Evolutionary conservation across 2,888 invertebrate species (phyloP), one percentile per base, ranked within the genome.

Genomic region (Phyllotreta cruciferae): DNA sequence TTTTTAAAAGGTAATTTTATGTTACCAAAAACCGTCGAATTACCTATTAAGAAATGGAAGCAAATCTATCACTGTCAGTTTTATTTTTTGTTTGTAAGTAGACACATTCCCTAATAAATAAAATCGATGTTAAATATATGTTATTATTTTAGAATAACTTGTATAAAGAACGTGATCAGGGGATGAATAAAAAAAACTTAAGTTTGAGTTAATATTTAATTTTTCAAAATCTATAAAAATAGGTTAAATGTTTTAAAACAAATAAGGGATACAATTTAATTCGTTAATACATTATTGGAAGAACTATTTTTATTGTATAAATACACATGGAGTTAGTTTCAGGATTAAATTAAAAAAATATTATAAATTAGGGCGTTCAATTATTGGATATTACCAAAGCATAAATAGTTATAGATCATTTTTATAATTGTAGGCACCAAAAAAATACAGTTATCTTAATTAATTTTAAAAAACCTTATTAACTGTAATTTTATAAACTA

Each of bases 31-130:
- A 24, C 4, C 24, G 24, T 24, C 24, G 24, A 24, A 24, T 24
- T 24, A 24, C 24, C 24, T 24, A 24, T 24, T 24, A 24, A 24
- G 24, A 24, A 24, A 24, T 24, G 1, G 1, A 24, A 24, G 24
- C 24, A 24, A 24, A 24, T 24, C 1, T 24, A 24, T 24, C 24
- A 24, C 24, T 24, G 24, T 24, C 24, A 24, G 24, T 24, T 24
- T 24, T 24, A 24, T 24, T 24, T 24, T 24, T 42, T 45, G 42
- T 11, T 56, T 56, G 44, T 56, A 34, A 34, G 37, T 45, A 13
- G 13, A 34, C 39, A 57, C 47, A 57, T 57, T 57, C 57, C 54
- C 41, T 57, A 49, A 49, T 57, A 57, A 57, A 57, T 57, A 57
- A 49, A 57, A 54, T 24, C 24, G 24, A 24, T 24, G 24, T 24